phyloP scores from a whole-genome alignment of 1,140 invertebrate species.

The Bathynomus jamesi region DNA sequence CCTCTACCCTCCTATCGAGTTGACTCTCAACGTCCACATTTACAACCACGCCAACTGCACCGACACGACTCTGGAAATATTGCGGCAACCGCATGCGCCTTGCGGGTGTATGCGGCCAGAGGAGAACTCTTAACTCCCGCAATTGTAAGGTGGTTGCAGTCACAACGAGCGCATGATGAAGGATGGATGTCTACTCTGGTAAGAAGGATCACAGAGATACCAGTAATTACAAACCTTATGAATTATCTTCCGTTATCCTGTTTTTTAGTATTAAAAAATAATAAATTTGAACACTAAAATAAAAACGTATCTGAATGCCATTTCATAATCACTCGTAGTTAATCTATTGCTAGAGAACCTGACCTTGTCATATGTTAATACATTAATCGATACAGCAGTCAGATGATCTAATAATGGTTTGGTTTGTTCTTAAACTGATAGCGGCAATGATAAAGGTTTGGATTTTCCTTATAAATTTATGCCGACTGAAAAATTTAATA shows the following conservation, averaged over 20 bases:
- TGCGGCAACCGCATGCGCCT: constrained; percentile 82
- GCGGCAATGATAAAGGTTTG: too few species aligned
- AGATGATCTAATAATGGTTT: too few species aligned
- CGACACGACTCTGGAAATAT: constrained; percentile 85
- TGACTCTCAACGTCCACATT: constrained; percentile 83
- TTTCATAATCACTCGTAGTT: too few species aligned
- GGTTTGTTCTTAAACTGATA: too few species aligned
- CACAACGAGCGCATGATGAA: constrained; percentile 79
- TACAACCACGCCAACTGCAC: constrained; percentile 74
- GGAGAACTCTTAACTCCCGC: constrained; percentile 70
- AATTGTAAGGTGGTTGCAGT: constrained; percentile 88
- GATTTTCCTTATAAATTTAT: too few species aligned
- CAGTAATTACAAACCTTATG: neutral
- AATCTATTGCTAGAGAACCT: too few species aligned
- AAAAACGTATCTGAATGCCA: too few species aligned
- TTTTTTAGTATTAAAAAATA: too few species aligned
- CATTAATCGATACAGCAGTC: too few species aligned
- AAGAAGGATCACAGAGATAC: constrained; percentile 2
- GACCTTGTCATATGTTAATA: too few species aligned
- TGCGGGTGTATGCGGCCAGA: constrained; percentile 76
- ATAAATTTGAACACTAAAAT: too few species aligned
- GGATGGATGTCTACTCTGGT: constrained; percentile 91
- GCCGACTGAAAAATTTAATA: too few species aligned
- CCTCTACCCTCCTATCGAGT: constrained; percentile 70
- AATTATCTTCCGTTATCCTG: neutral